A percentile compares a stretch with the other conserved stretches of the same genome.
Evolutionary conservation across 2,888 invertebrate genomes (phyloP).

Genomic region (Anthrax anthrax): DNA sequence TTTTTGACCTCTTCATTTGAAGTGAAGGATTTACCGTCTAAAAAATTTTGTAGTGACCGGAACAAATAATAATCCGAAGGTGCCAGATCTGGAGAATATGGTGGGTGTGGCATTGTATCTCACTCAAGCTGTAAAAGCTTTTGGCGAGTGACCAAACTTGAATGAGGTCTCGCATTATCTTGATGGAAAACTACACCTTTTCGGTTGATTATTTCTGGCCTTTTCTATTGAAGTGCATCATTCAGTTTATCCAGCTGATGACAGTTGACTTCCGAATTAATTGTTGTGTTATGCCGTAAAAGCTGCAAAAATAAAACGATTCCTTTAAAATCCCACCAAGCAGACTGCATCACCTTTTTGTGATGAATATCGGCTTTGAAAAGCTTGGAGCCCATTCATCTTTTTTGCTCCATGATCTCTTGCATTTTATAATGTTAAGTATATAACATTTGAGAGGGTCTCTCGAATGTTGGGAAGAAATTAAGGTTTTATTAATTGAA

Average conservation of each 20-base stretch:
- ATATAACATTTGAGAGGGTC: background rate
- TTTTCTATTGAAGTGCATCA: background rate
- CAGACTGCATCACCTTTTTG: conserved; percentile 13
- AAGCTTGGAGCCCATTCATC: background rate
- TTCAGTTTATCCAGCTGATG: conserved; percentile 14
- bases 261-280: conserved; percentile 14
- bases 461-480: too few species aligned
- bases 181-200: conserved; percentile 2
- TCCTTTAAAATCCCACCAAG: conserved; percentile 16
- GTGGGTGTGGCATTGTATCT: conserved; percentile 6
- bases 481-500: too few species aligned
- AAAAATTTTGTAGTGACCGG: background rate
- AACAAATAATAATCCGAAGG: background rate
- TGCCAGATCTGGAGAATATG: too few species aligned
- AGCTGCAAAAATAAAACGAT: conserved; percentile 12
- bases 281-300: conserved; percentile 9
- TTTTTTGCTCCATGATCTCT: background rate
- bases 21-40: background rate
- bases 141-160: conserved; percentile 13
- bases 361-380: background rate
- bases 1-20: background rate
- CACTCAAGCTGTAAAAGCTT: conserved; percentile 15
- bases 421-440: background rate
- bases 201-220: background rate
- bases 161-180: conserved; percentile 4